phyloP scores from a whole-genome alignment of 2,113 vertebrate species.

The Nothoprocta perdicaria region DNA sequence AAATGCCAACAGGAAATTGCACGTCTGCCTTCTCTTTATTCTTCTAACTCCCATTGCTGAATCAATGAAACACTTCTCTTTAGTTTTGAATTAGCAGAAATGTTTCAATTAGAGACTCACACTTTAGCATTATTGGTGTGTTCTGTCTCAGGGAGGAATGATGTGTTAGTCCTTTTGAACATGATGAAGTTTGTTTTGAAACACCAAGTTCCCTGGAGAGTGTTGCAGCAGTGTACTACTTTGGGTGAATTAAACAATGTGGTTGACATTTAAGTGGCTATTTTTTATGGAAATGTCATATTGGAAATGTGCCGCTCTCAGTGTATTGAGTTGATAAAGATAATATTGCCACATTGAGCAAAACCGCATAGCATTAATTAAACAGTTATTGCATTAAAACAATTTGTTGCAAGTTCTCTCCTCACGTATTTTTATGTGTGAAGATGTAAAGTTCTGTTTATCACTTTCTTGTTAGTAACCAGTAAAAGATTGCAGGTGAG shows the following conservation, averaged over 20 bases:
- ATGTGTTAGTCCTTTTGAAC: not conserved
- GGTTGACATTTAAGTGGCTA: not conserved
- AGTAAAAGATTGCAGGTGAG: not conserved
- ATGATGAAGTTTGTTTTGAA: not conserved
- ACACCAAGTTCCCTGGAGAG: accelerated
- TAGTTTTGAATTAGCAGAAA: not conserved
- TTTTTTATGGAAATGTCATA: not conserved
- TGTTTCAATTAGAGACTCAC: accelerated
- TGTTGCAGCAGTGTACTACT: not conserved
- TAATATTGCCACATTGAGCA: not conserved
- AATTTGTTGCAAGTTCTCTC: not conserved
- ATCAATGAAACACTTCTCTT: accelerated
- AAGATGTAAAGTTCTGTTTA: not conserved
- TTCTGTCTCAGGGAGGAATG: not conserved
- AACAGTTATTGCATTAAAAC: not conserved
- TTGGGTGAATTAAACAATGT: not conserved
- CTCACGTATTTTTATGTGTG: not conserved
- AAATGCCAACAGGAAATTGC: not conserved
- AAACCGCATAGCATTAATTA: constrained; percentile 27
- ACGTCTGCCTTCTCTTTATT: accelerated
- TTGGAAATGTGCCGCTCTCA: not conserved
- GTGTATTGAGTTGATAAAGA: not conserved
- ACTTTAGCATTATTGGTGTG: accelerated
- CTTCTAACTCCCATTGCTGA: not conserved
- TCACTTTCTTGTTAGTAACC: not conserved